These are phyloP conservation scores for Heptranchias perlo DNA, from an alignment of 2,113 vertebrate genomes.

Conservation along the genomic window DNA sequence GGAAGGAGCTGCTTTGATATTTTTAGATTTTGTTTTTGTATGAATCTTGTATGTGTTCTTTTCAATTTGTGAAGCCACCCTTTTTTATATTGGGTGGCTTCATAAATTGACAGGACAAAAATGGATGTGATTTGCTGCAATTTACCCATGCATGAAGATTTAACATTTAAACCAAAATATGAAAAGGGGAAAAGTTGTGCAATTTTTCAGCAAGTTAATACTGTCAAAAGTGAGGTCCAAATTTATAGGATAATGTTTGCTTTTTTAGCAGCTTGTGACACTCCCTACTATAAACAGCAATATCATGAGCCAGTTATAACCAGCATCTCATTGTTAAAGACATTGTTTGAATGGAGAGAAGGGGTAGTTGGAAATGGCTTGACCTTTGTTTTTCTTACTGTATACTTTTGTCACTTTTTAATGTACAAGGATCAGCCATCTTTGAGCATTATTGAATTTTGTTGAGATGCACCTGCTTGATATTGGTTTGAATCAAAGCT, in stretches of 20 bases:
- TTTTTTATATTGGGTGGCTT: background rate
- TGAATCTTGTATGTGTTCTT: background rate
- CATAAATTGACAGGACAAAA: background rate
- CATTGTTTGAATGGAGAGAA: too few relatives aligned
- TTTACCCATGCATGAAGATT: background rate
- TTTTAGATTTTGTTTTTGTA: background rate
- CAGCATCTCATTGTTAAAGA: too few relatives aligned
- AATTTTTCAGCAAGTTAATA: background rate
- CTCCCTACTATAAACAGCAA: background rate
- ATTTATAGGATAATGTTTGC: too few relatives aligned
- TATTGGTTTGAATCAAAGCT: slow-evolving; percentile 7
- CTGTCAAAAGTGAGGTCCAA: too few relatives aligned
- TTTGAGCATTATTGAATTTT: background rate
- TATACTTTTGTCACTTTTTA: background rate
- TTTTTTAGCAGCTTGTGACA: background rate
- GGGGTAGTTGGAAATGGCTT: background rate
- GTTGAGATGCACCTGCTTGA: background rate
- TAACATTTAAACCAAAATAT: background rate
- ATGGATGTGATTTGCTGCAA: background rate
- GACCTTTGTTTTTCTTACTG: background rate
- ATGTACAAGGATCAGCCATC: background rate
- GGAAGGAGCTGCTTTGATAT: background rate
- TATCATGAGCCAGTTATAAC: background rate
- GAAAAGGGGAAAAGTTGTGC: background rate
- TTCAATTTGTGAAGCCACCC: background rate